Conservation (phyloP, 37 sponge, comb jelly and placozoan species). For the Amphimedon queenslandica region DNA sequence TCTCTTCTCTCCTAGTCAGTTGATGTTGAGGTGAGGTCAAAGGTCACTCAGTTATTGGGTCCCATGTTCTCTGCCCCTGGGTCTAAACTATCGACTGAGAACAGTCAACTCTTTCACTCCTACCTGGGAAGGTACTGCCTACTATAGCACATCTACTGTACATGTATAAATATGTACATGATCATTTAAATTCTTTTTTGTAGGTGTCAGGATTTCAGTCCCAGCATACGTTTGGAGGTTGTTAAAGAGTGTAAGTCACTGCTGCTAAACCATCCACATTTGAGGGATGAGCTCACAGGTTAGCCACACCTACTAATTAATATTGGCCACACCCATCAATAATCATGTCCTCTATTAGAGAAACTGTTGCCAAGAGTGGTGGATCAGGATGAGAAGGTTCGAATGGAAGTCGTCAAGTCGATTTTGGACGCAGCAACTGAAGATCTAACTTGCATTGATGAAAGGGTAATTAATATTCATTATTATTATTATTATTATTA, state of each 20-base stretch:
- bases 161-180: no score
- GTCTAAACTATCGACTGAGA: conserved; percentile 51
- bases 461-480: no score
- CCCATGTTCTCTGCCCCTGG: conserved; percentile 76
- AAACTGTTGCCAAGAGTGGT: conserved; percentile 58
- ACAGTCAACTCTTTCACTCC: conserved; percentile 76
- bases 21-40: no score
- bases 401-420: conserved; percentile 70
- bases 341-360: background rate
- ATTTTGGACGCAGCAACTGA: conserved; percentile 82
- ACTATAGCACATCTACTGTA: no score
- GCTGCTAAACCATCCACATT: conserved; percentile 65
- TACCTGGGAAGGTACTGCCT: conserved; percentile 79
- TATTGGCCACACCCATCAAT: background rate
- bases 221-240: conserved; percentile 55
- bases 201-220: conserved; percentile 71
- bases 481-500: background rate
- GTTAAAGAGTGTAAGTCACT: conserved; percentile 55
- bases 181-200: background rate
- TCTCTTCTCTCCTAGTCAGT: no score
- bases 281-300: conserved; percentile 45
- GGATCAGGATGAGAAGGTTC: conserved; percentile 81
- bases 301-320: background rate
- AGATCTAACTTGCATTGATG: conserved; percentile 28
- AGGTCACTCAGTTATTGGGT: conserved; percentile 68